A percentile compares a stretch with the other conserved stretches of the same genome.
Evolutionary conservation across 2,113 vertebrate genomes (phyloP).

Genomic region (Morone saxatilis): DNA sequence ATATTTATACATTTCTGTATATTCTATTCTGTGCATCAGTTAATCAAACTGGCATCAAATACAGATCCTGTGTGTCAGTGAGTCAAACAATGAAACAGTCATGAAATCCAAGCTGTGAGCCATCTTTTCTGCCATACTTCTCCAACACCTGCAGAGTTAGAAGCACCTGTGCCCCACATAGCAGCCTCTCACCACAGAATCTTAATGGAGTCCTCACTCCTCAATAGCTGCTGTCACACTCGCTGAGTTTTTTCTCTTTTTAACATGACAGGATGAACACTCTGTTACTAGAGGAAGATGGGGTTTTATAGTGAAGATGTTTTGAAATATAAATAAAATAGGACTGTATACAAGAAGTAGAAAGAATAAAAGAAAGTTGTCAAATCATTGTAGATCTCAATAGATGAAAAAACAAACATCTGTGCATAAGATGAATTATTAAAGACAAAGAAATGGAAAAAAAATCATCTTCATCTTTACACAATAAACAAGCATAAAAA

Average conservation of each 20-base stretch:
- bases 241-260: not conserved
- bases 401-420: not conserved
- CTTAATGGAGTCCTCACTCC: conserved; percentile 39
- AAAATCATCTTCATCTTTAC: not conserved
- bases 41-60: conserved; percentile 5
- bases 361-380: not conserved
- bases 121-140: conserved; percentile 23
- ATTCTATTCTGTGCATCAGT: not conserved
- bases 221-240: conserved; percentile 13
- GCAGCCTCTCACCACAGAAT: conserved; percentile 34
- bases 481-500: not conserved
- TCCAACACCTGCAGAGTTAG: conserved; percentile 43
- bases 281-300: not conserved
- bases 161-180: conserved; percentile 52
- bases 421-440: not conserved
- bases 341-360: not conserved
- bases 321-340: conserved; percentile 6
- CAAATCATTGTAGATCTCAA: not conserved
- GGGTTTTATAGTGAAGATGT: not conserved
- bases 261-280: not conserved
- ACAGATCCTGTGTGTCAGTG: not conserved
- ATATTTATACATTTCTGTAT: not conserved
- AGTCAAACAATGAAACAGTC: conserved; percentile 2
- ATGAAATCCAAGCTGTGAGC: conserved; percentile 48
- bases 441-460: not conserved